Conservation (phyloP, 2,113 vertebrate genomes). For the Columba livia region DNA sequence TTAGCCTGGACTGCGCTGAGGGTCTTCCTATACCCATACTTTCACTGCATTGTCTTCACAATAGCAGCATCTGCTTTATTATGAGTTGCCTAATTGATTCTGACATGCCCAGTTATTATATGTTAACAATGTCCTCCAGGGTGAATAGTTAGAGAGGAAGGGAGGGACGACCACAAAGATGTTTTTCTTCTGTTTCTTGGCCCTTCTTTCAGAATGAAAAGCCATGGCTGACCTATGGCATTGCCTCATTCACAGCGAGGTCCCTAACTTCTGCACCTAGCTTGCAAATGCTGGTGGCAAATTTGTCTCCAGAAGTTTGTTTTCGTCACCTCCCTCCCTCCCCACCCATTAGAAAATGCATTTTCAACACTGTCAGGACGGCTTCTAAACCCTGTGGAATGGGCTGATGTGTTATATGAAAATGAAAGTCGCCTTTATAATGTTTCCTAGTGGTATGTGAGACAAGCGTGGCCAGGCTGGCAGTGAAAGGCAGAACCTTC, state of each 20-base stretch:
- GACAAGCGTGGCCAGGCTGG: neutral
- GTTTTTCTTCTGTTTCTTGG: neutral
- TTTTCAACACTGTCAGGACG: rapidly evolving
- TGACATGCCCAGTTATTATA: conserved; percentile 62
- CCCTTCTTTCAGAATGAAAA: neutral
- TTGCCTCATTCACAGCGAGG: neutral
- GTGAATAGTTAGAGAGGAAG: neutral
- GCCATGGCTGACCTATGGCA: neutral
- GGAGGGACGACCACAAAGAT: neutral
- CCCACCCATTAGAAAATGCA: rapidly evolving
- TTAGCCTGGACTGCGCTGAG: conserved; percentile 24
- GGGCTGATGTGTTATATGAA: rapidly evolving
- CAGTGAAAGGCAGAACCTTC: neutral
- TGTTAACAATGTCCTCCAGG: neutral
- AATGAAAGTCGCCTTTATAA: rapidly evolving
- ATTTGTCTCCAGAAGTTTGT: neutral
- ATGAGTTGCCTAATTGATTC: conserved; percentile 84
- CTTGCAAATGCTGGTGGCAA: neutral
- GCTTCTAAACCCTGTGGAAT: rapidly evolving
- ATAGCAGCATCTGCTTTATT: conserved; percentile 80
- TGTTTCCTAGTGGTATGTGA: neutral
- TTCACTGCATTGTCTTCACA: conserved; percentile 1
- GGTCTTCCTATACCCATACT: conserved; percentile 44
- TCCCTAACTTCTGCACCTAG: neutral
- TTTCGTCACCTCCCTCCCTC: rapidly evolving